Base-by-base conservation (phyloP, 2,888 invertebrate species). In the Craniophora ligustri region DNA sequence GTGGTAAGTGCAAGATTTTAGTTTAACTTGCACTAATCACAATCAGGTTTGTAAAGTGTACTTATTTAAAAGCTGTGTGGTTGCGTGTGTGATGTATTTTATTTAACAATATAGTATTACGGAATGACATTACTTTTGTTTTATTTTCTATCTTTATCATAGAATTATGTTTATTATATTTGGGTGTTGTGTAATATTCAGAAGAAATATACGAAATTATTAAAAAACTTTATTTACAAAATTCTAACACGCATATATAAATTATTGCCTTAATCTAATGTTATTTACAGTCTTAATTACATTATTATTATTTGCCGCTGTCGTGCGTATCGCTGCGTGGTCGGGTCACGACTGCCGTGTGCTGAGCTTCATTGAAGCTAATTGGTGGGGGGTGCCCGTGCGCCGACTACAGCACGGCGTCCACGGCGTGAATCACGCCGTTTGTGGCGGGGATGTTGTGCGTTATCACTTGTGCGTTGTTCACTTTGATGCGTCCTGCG, bases 391-490 rank as follows among this genome's bases (percentile, higher is more conserved):
- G 58, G 54, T 62, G 57, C 60, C 68, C 45, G 0, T 5, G 48
- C 55, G 61, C 56, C 31, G 26, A 46, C 78, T 85, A 92, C 65
- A 93, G 84, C n/a, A 93, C 80, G 45, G 87, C 87, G 81, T 98
- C 97, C 63, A 97, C 93, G 7, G 97, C 97, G 85, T 98, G 97
- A 76, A 98, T 96, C 55, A 98, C 97, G 71, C 98, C 97, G 85
- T 98, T 98, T 45, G 97, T 97, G 44, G 97, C 96, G 42, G 98
- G 97, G 75, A 97, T 96, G 87, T 98, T 97, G 85, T 97, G 96
- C 40, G 97, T 97, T 59, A 96, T 91, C 79, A 98, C 96, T 82
- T 96, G 96, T 14, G 96, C 95, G 81, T 97, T 97, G 88, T 98
- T 98, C 65, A 97, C 96, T 86, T 97, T 97, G 72, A 97, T 96